These are phyloP conservation scores for Galleria mellonella DNA, from an alignment of 1,140 invertebrate genomes.

Conservation along the genomic window DNA sequence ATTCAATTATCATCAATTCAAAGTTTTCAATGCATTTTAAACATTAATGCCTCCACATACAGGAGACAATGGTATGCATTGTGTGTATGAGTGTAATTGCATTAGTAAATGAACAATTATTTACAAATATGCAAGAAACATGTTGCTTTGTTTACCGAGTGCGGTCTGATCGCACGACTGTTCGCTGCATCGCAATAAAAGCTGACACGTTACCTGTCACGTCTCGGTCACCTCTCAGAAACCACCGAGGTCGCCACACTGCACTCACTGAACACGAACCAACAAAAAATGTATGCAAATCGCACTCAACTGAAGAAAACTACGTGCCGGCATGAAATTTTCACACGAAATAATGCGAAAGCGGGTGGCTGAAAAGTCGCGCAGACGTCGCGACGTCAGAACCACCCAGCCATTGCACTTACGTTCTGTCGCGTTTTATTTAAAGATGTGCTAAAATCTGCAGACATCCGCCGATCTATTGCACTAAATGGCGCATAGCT, in stretches of 20 bases:
- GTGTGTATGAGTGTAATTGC: neutral
- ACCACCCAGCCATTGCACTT: conserved; percentile 37
- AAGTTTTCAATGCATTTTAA: conserved; percentile 13
- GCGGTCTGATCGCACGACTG: conserved; percentile 23
- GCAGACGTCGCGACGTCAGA: conserved; percentile 27
- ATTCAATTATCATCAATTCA: too few relatives aligned
- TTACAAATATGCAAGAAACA: conserved; percentile 44
- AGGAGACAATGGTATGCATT: neutral
- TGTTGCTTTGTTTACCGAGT: conserved; percentile 41
- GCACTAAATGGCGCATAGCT: conserved; percentile 69
- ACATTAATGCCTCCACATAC: conserved; percentile 16
- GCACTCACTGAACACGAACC: conserved; percentile 18
- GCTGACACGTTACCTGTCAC: conserved; percentile 19
- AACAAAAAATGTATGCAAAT: conserved; percentile 38
- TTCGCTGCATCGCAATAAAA: conserved; percentile 9
- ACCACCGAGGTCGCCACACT: neutral
- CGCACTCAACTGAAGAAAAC: conserved; percentile 40
- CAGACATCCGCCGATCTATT: conserved; percentile 57
- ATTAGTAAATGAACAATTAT: conserved; percentile 14
- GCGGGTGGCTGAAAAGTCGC: conserved; percentile 22
- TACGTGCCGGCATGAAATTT: conserved; percentile 50
- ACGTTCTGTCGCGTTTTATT: conserved; percentile 38
- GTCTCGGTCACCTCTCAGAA: neutral
- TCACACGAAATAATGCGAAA: conserved; percentile 38
- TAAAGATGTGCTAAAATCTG: conserved; percentile 53